Evolutionary conservation across 2,797 vertebrate genomes (phyloP), one percentile per base, ranked within the genome.

Genomic region (Lagodon rhomboides): DNA sequence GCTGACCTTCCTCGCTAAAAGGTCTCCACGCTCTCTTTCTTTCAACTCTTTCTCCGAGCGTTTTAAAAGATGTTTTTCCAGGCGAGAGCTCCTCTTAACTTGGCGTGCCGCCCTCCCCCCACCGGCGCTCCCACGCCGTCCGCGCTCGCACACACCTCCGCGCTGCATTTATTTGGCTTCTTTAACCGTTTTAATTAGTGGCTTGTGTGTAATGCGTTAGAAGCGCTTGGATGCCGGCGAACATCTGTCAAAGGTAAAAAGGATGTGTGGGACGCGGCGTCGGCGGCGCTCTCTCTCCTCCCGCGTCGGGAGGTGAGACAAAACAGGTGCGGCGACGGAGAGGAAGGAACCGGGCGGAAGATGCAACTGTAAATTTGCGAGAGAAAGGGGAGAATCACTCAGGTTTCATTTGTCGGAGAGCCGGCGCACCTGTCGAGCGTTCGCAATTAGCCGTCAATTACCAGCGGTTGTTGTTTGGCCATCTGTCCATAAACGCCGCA

Each of bases 371-470:
- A 61, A 66, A 83, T 75, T 85, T 44, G 46, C 65, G 59, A 66
- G 66, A 61, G 22, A 61, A 53, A 59, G 53, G 62, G 41, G 78
- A 56, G 83, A 78, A 86, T 85, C 65, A 75, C 69, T 87, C 79
- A 76, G 68, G 61, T 73, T 89, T 84, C 68, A 76, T 92, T 90
- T 81, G 89, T 64, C 44, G 59, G 73, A 73, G 80, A 67, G 79
- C 68, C 71, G 22, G 68, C 75, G 73, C 83, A 87, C 84, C 85
- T 91, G 90, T 87, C 62, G 67, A 75, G 71, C 68, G 68, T 77
- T 87, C 68, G 69, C 86, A 93, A 90, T 93, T 92, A 91, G 77
- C 73, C 17, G 58, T 86, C 85, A 86, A 79, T 93, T 90, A 89
- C 58, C 75, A 68, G 75, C 68, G 11, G 82, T 83, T 85, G 73